phyloP scores from a whole-genome alignment of 2,888 invertebrate species.

The Tholera decimalis region DNA sequence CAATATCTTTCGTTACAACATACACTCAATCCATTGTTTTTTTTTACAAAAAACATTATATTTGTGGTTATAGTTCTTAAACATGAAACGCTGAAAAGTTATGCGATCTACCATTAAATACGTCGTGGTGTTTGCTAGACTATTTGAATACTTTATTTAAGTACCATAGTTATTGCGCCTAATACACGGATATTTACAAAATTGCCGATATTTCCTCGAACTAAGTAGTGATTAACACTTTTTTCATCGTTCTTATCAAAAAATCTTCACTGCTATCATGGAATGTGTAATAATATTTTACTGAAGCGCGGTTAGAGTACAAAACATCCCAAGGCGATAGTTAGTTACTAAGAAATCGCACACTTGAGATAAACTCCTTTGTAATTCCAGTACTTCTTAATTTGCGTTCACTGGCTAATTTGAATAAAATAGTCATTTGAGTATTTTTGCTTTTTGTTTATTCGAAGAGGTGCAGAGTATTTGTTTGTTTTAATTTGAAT shows the following conservation, averaged over 20 bases:
- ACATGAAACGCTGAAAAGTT: not conserved
- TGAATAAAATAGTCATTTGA: slow-evolving; percentile 69
- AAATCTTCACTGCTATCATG: slow-evolving; percentile 42
- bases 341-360: slow-evolving; percentile 73
- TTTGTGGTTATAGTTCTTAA: not conserved
- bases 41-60: not conserved
- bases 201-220: slow-evolving; percentile 3
- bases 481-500: slow-evolving; percentile 32
- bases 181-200: slow-evolving; percentile 16
- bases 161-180: not conserved
- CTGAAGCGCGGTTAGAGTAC: slow-evolving; percentile 64
- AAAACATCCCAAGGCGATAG: slow-evolving; percentile 71
- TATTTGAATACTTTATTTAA: not conserved
- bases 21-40: not conserved
- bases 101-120: not conserved
- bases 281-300: slow-evolving; percentile 58
- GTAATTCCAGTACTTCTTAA: slow-evolving; percentile 73
- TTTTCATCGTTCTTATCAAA: slow-evolving; percentile 24
- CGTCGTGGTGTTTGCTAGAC: not conserved
- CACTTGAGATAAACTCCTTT: slow-evolving; percentile 73
- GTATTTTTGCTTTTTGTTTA: slow-evolving; percentile 53
- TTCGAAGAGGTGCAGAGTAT: slow-evolving; percentile 1
- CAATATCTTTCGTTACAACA: too few species aligned
- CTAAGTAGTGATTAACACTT: slow-evolving; percentile 2
- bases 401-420: slow-evolving; percentile 73